phyloP scores from a whole-genome alignment of 2,888 invertebrate species.

The Coleophora flavipennella region DNA sequence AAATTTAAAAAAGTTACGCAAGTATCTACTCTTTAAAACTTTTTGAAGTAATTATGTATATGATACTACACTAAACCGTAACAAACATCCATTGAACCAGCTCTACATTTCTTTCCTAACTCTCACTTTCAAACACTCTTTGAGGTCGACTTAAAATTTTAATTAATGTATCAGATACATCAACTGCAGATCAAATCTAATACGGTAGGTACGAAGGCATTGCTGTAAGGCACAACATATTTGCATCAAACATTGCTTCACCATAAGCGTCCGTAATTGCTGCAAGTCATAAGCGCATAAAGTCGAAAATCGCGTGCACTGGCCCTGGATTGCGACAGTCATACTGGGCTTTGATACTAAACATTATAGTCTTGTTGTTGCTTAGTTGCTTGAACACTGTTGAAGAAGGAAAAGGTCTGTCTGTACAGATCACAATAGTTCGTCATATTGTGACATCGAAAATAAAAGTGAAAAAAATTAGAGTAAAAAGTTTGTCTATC shows the following conservation, averaged over 20 bases:
- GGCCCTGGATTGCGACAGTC: constrained; percentile 43
- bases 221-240: no score
- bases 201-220: no score
- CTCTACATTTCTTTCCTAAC: neutral
- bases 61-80: no score
- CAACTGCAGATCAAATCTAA: neutral
- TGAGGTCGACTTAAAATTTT: constrained; percentile 8
- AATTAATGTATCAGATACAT: constrained; percentile 4
- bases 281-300: neutral
- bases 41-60: no score
- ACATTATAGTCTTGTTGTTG: constrained; percentile 56
- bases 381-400: constrained; percentile 56
- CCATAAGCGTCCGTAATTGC: no score
- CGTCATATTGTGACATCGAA: constrained; percentile 1
- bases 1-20: no score
- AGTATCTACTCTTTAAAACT: no score
- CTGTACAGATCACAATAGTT: constrained; percentile 12
- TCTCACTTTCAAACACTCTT: constrained; percentile 12
- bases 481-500: no score
- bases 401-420: constrained; percentile 53
- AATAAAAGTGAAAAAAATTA: neutral
- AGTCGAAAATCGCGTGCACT: constrained; percentile 2
- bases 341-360: constrained; percentile 58
- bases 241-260: no score
- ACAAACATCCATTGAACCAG: no score